Base-by-base conservation (phyloP, 2,113 vertebrate genomes). In the Gavialis gangeticus region DNA sequence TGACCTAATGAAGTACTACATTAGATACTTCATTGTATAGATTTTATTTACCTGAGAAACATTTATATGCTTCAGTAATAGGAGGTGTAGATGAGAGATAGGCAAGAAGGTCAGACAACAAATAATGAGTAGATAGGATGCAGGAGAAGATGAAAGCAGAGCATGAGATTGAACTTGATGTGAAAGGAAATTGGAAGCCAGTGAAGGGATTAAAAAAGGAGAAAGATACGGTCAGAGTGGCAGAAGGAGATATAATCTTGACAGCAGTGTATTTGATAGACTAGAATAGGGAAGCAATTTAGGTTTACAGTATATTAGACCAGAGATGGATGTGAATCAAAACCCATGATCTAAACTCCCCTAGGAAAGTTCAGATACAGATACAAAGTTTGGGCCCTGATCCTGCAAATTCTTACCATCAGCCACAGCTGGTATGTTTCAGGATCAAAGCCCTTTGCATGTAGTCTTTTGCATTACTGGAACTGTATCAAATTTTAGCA, bases 151-250 rank as follows among this genome's bases (percentile, higher is more conserved):
- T 58, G 17, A 87, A 91, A 9, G 37, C 12, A 91, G 81, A 90
- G 5, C 5, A 71, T 81, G 56, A 79, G n/a, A 58, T 12, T 84
- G 30, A 91, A 89, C 5, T 63, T 87, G 15, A 76, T 58, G 12
- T 85, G 88, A 94, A 91, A 89, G n/a, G 34, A 91, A 93, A 85
- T 37, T 89, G 77, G 59, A 81, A 89, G 12, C 19, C 58, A 87
- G 27, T 3, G 30, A 87, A 91, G 17, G 46, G 24, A 85, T 84
- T 79, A 2, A 57, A 87, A 88, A 73, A 79, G 1, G 16, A 82
- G 55, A 91, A 24, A 75, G 21, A 34, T 57, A 75, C 3, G 10
- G 24, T 56, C 59, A 73, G 13, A 69, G 10, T 22, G 82, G 84
- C 12, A 83, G 55, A 5, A 82, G 28, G 57, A 69, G 46, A 71